Evolutionary conservation across 1,140 invertebrate species (phyloP).

Genomic region (Meloidogyne hapla): DNA sequence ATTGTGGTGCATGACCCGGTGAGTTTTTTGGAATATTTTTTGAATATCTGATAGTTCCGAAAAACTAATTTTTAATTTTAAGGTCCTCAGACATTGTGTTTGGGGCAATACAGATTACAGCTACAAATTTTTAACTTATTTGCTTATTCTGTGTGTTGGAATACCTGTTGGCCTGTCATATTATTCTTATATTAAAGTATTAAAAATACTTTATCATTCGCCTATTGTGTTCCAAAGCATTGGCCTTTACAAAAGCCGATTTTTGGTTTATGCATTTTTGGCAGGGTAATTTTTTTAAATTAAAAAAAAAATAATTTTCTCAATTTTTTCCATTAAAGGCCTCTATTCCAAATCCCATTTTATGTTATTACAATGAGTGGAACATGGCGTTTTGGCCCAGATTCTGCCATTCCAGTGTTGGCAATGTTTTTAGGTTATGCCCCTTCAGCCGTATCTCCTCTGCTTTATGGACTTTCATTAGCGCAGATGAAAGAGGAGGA

Average conservation of each 20-base stretch:
- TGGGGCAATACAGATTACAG: constrained; percentile 60
- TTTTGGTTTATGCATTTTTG: constrained; percentile 60
- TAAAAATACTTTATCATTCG: constrained; percentile 60
- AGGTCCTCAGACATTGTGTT: constrained; percentile 46
- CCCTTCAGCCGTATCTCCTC: constrained; percentile 55
- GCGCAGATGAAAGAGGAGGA: constrained; percentile 64
- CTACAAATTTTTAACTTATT: constrained; percentile 62
- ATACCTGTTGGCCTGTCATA: constrained; percentile 57
- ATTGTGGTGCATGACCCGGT: constrained; percentile 62
- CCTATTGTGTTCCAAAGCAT: constrained; percentile 63
- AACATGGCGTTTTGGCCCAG: constrained; percentile 30
- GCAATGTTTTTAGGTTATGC: constrained; percentile 57
- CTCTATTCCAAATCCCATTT: constrained; percentile 61
- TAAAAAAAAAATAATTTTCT: neutral
- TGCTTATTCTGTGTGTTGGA: constrained; percentile 60
- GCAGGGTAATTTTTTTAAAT: constrained; percentile 46
- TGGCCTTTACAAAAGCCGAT: constrained; percentile 62
- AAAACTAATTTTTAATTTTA: neutral
- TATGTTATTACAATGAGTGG: constrained; percentile 56
- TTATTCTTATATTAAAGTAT: constrained; percentile 62
- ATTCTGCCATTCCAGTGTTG: constrained; percentile 45
- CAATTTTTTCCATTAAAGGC: constrained; percentile 50
- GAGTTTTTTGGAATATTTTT: neutral
- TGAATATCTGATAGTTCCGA: too few species aligned
- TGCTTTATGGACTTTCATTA: constrained; percentile 58